These are phyloP conservation scores for Pristis pectinata DNA, from an alignment of 2,797 vertebrate species.

Conservation along the genomic window DNA sequence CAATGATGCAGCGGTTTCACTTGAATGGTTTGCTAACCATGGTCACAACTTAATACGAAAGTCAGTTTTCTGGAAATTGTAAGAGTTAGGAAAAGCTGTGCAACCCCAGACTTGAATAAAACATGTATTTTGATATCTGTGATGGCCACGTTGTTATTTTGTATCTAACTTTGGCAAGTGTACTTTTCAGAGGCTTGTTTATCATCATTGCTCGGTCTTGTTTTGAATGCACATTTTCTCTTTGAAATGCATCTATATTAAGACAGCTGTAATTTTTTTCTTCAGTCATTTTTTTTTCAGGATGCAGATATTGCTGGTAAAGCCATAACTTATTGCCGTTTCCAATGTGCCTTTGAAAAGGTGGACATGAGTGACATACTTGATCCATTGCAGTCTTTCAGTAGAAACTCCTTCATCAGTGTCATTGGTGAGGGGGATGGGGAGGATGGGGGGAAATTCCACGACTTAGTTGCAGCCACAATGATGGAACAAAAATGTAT, in stretches of 20 bases:
- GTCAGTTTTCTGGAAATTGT: conserved; percentile 15
- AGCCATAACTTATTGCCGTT: too few relatives aligned
- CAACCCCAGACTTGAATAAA: background rate
- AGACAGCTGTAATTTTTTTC: background rate
- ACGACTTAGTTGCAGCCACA: too few relatives aligned
- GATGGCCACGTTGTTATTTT: background rate
- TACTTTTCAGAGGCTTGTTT: background rate
- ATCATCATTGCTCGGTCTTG: background rate
- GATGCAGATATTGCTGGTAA: too few relatives aligned
- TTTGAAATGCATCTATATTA: background rate
- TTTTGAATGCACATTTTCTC: background rate
- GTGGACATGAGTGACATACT: too few relatives aligned
- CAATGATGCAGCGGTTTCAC: background rate
- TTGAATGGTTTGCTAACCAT: conserved; percentile 7
- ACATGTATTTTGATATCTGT: background rate
- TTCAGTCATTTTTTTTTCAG: too few relatives aligned
- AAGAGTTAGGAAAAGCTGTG: background rate
- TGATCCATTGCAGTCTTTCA: too few relatives aligned
- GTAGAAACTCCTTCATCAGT: too few relatives aligned
- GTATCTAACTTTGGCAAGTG: background rate
- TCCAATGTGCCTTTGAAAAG: too few relatives aligned
- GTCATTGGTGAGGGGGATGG: too few relatives aligned
- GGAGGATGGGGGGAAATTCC: too few relatives aligned
- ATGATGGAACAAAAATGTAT: too few relatives aligned
- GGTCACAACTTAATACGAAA: background rate